Conservation (phyloP, 2,888 invertebrate genomes). For the Zelleria hepariella region DNA sequence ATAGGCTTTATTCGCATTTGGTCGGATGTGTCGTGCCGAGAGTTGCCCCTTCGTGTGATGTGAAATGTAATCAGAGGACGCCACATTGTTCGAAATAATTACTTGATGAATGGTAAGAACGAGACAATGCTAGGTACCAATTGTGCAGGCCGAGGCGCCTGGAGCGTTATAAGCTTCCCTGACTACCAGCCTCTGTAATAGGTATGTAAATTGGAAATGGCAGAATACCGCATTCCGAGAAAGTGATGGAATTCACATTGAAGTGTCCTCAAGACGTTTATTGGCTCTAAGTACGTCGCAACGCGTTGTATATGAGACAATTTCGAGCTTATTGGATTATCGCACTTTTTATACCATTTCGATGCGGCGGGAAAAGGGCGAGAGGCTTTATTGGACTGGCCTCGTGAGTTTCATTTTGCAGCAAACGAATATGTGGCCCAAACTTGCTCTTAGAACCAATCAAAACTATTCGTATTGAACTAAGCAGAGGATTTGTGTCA, state of each 20-base stretch:
- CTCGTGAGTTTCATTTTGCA: not conserved
- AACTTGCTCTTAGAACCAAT: too few species aligned
- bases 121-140: not conserved
- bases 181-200: not conserved
- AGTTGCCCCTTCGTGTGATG: too few species aligned
- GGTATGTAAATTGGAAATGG: slow-evolving; percentile 8
- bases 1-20: too few species aligned
- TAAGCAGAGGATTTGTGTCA: too few species aligned
- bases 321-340: not conserved
- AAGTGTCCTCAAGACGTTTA: slow-evolving; percentile 28
- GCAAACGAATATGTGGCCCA: not conserved
- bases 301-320: not conserved
- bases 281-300: slow-evolving; percentile 19
- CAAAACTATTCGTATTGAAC: too few species aligned
- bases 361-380: not conserved
- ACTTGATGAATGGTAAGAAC: not conserved
- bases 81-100: too few species aligned
- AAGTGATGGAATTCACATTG: slow-evolving; percentile 30
- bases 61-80: too few species aligned
- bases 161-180: not conserved
- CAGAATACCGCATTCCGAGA: slow-evolving; percentile 9
- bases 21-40: too few species aligned
- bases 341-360: not conserved
- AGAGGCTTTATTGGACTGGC: not conserved
- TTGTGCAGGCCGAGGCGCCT: not conserved